Evolutionary conservation across 23 tunicate genomes (phyloP).

Genomic region (Botrylloides violaceus): DNA sequence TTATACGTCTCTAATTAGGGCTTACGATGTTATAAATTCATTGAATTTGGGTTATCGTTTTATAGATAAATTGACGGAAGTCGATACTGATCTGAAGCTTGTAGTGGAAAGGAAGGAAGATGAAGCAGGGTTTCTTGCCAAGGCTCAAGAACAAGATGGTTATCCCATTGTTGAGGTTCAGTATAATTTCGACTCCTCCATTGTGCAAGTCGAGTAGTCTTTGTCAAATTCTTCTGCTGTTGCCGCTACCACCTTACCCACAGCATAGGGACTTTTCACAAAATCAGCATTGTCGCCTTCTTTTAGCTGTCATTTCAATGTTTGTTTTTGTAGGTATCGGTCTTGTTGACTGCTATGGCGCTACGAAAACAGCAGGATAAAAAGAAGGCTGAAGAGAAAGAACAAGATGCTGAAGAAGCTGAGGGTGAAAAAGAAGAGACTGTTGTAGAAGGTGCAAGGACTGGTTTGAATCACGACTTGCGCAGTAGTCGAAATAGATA

Average conservation of each 20-base stretch:
- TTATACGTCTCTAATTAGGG: no score
- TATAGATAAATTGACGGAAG: slow-evolving; percentile 48
- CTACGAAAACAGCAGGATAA: slow-evolving; percentile 18
- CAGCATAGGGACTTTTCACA: no score
- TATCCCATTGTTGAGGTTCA: slow-evolving; percentile 26
- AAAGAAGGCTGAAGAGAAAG: slow-evolving; percentile 6
- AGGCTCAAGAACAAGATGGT: slow-evolving; percentile 26
- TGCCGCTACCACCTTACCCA: no score
- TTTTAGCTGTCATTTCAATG: no score
- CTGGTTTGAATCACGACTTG: not conserved
- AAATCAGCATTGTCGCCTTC: no score
- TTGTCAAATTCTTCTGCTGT: no score
- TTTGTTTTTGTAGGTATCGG: not conserved
- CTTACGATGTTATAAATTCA: no score
- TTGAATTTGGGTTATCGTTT: no score
- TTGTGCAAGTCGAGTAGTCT: no score
- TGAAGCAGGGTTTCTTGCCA: slow-evolving; percentile 59
- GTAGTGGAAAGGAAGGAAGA: slow-evolving; percentile 23
- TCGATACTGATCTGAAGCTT: slow-evolving; percentile 34
- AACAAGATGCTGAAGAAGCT: not conserved
- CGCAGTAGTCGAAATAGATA: no score
- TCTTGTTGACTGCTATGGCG: slow-evolving; percentile 39
- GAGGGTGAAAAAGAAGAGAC: not conserved
- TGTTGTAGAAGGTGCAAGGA: not conserved
- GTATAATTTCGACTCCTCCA: not conserved